Base-by-base conservation (phyloP, 2,888 invertebrate genomes). In the Coelopa pilipes region DNA sequence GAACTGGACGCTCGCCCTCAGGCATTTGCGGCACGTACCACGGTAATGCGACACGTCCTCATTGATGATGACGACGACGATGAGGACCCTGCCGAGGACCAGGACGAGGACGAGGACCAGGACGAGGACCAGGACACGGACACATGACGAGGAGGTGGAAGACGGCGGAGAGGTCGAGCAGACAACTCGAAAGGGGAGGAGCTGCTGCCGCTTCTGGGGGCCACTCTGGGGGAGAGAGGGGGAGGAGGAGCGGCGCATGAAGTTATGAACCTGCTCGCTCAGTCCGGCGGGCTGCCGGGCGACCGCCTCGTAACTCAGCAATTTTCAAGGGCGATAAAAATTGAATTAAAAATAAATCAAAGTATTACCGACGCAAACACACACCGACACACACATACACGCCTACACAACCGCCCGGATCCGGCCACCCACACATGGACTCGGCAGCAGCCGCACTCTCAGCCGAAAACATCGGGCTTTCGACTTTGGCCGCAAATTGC, bases 271-370 rank as follows among this genome's bases (percentile, higher is more conserved):
- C 34, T 62, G 60, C 62, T 70, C 68, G 34, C 24, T 55, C 71
- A 71, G 71, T 71, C 71, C 67, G 62, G 15, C 71, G 71, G 46
- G 45, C 68, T 67, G 24, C 50, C 53, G 17, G 12, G 60, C 13
- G 59, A 65, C 19, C 50, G 68, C 59, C 19, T 59, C 60, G 62
- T 73, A 73, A 68, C 53, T 73, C 34, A 69, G 60, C 69, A 63
- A 71, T 70, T 70, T 74, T 74, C 74, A 70, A 74, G 70, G 70
- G 70, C 74, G 71, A 74, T 74, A 70, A 74, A 74, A 74, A 70
- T 71, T 71, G 67, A 74, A 69, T 74, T 71, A 55, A 70, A 71
- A 70, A 70, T 74, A 74, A 74, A 74, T 74, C 66, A 74, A 70
- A 70, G 60, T 49, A 73, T 73, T 59, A 70, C 62, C 68, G 19